Percentiles rank a stretch among this genome's conserved stretches.
These are phyloP conservation scores for Carcharodon carcharias DNA, from an alignment of 2,797 vertebrate species.

Conservation along the genomic window DNA sequence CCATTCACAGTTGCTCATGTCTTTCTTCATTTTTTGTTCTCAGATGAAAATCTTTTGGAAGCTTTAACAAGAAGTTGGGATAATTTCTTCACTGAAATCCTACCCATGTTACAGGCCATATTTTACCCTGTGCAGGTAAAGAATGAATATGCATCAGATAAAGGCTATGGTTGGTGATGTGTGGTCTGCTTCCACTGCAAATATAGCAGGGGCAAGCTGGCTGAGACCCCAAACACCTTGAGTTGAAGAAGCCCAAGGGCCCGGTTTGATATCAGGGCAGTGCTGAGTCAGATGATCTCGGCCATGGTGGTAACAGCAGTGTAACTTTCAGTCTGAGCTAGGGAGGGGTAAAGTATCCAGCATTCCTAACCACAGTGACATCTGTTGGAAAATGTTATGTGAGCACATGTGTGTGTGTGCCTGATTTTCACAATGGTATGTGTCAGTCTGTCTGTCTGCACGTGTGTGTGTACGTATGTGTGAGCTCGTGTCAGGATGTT, in stretches of 20 bases:
- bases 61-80: constrained; percentile 78
- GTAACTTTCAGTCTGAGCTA: too few relatives aligned
- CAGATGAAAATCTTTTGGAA: constrained; percentile 72
- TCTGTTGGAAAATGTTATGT: constrained; percentile 50
- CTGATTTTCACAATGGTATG: too few relatives aligned
- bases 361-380: constrained; percentile 42
- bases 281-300: not conserved
- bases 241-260: not conserved
- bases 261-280: not conserved
- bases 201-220: not conserved
- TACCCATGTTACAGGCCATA: constrained; percentile 91
- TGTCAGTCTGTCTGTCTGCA: not conserved
- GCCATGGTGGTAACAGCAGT: too few relatives aligned
- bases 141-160: constrained; percentile 39
- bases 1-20: not conserved
- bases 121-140: constrained; percentile 94
- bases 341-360: not conserved
- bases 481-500: not conserved
- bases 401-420: not conserved
- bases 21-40: constrained; percentile 31
- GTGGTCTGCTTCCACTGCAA: not conserved
- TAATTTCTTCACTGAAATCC: constrained; percentile 83
- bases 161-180: constrained; percentile 41
- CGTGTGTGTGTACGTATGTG: constrained; percentile 39
- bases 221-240: too few relatives aligned